phyloP scores from a whole-genome alignment of 2,797 vertebrate species.

The Melopsittacus undulatus region DNA sequence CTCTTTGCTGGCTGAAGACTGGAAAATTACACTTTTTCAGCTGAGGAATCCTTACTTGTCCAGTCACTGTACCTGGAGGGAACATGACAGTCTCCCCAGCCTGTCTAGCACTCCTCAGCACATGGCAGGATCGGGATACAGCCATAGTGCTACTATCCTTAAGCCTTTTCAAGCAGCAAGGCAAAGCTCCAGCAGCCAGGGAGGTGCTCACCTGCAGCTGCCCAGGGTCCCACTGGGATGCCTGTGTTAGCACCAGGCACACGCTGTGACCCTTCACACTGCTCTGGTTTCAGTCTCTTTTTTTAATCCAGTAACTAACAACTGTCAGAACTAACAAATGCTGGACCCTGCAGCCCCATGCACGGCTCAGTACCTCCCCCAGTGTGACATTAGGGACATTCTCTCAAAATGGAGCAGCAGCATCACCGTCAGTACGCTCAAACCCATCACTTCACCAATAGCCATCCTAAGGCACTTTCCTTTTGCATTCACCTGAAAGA shows the following conservation, averaged over 20 bases:
- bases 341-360: not conserved
- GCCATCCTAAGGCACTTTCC: not conserved
- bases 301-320: not conserved
- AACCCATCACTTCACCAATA: not conserved
- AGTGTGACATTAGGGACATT: fast-evolving
- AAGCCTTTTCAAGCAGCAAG: not conserved
- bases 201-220: not conserved
- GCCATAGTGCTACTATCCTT: fast-evolving
- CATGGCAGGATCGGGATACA: fast-evolving
- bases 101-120: not conserved
- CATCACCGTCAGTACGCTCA: not conserved
- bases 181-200: not conserved
- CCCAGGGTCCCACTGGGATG: not conserved
- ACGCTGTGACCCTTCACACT: fast-evolving
- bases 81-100: not conserved
- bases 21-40: not conserved
- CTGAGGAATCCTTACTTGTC: not conserved
- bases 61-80: fast-evolving
- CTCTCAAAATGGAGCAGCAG: not conserved
- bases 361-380: fast-evolving
- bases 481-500: conserved; percentile 4
- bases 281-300: fast-evolving
- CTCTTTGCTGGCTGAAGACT: not conserved
- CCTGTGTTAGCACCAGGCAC: fast-evolving
- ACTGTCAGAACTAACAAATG: not conserved